These are phyloP conservation scores for Iguana delicatissima DNA, from an alignment of 2,797 vertebrate genomes.

Conservation along the genomic window DNA sequence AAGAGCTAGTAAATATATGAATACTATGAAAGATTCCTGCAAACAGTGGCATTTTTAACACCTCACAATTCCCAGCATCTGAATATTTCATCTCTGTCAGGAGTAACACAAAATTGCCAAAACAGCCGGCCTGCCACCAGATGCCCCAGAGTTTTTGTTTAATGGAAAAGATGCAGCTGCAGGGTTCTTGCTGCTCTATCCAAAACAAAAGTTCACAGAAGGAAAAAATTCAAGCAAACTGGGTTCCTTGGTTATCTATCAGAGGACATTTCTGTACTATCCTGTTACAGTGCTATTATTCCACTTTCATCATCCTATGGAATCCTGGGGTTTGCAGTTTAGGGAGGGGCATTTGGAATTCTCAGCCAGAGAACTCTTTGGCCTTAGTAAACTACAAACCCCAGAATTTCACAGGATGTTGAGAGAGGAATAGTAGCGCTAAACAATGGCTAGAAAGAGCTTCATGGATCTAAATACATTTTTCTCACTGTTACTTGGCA, in stretches of 20 bases:
- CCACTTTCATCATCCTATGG: no score
- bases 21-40: conserved; percentile 47
- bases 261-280: no score
- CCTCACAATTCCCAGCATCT: conserved; percentile 56
- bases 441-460: no score
- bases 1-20: conserved; percentile 67
- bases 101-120: conserved; percentile 35
- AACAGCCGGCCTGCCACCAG: conserved; percentile 39
- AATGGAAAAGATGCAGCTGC: background rate
- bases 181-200: background rate
- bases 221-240: background rate
- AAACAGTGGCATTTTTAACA: conserved; percentile 58
- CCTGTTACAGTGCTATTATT: no score
- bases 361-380: no score
- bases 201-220: background rate
- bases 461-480: background rate
- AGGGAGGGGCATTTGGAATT: no score
- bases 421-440: no score
- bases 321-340: no score
- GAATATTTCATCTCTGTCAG: conserved; percentile 53
- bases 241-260: background rate
- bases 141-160: conserved; percentile 41
- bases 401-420: no score
- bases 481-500: background rate
- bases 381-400: no score